Evolutionary conservation across 2,113 vertebrate species (phyloP), one percentile per base, ranked within the genome.

Genomic region (Rhinoptilus africanus): DNA sequence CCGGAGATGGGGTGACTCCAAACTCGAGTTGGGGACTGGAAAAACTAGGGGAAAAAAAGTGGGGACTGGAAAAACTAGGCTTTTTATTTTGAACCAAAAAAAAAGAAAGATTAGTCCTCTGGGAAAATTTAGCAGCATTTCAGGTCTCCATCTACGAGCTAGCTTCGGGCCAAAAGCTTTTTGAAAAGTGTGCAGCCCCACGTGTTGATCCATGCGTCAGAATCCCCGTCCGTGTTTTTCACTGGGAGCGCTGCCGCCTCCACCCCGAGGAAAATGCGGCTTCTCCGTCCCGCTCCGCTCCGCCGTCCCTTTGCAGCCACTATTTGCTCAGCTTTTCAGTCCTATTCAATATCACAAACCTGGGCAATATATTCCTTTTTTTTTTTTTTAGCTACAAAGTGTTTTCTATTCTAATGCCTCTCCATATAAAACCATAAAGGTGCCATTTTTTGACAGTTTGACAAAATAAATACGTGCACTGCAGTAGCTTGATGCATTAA

Each of bases 371-470:
- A 64, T 57, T 26, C 13, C 13, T 21, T 22, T 35, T 13, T 7
- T 15, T 30, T 28, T 78, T 72, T 10, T 60, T 41, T 45, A 74
- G 56, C 84, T 30, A 3, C 8, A 9, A 43, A 71, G 21, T 35
- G 39, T 45, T 86, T 91, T 54, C 79, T 39, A n/a, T 88, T 85
- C 76, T 22, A 43, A 83, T 53, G 45, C 71, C 54, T 50, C 66
- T 94, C 79, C 39, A 68, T 54, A 21, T 47, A 56, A 82, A 67
- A 15, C 54, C 63, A 3, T 63, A 35, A 45, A 92, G 91, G 76
- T 90, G 94, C 87, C 51, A 3, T 23, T 93, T 96, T 96, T 48
- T 93, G 97, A 96, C 95, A 92, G 92, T 1, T 43, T 81, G 94
- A 93, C 94, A 89, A 48, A 87, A 76, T 54, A 83, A 79, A 80